These are phyloP conservation scores for Heliconius hermathena DNA, from an alignment of 1,140 invertebrate species.

Conservation along the genomic window DNA sequence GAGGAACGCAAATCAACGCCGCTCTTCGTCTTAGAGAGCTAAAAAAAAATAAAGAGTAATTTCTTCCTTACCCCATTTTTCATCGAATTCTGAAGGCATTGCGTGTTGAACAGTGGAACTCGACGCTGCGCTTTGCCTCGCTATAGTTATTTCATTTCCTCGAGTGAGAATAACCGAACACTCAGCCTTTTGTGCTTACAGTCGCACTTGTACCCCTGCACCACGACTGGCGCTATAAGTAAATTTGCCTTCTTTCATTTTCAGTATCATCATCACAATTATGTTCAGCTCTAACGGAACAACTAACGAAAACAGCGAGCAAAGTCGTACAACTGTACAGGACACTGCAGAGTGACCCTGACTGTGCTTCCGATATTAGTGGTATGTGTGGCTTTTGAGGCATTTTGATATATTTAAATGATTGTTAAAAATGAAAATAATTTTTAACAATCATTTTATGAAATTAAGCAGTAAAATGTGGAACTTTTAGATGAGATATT, in stretches of 20 bases:
- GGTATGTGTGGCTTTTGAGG: conserved; percentile 47
- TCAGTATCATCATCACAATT: conserved; percentile 85
- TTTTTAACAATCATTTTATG: too few relatives aligned
- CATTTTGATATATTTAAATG: neutral
- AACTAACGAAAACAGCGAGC: conserved; percentile 84
- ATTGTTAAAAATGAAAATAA: too few relatives aligned
- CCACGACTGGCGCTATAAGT: neutral
- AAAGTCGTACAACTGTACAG: conserved; percentile 86
- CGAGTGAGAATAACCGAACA: too few relatives aligned
- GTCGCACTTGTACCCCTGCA: too few relatives aligned
- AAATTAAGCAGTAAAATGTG: too few relatives aligned
- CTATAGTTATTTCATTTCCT: neutral
- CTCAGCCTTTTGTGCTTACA: too few relatives aligned
- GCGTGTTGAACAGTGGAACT: neutral
- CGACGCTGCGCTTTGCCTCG: neutral
- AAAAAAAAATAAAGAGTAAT: too few relatives aligned
- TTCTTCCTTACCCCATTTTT: neutral
- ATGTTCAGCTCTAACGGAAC: conserved; percentile 84
- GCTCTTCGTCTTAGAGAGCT: too few relatives aligned
- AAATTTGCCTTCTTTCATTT: neutral
- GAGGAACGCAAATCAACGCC: too few relatives aligned
- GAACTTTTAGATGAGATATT: too few relatives aligned
- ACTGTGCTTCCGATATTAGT: conserved; percentile 65
- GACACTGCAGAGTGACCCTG: conserved; percentile 75
- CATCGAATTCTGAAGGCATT: neutral